Base-by-base conservation (phyloP, 1,140 invertebrate genomes). In the Procambarus clarkii region DNA sequence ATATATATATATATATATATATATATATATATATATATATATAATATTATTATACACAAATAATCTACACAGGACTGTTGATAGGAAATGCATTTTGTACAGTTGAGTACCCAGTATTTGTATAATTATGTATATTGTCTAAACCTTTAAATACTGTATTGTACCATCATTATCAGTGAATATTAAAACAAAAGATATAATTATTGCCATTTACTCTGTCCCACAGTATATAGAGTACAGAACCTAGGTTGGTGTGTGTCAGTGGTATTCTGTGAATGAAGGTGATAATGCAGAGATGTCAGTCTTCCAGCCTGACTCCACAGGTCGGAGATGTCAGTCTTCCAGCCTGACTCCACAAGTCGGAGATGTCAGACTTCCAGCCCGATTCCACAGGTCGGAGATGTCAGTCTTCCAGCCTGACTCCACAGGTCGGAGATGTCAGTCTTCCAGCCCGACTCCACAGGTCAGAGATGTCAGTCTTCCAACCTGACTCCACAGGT, bases 21-120 rank as follows among this genome's bases (percentile, higher is more conserved):
- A 64, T 64, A 64, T 7, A 64, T 64, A 64, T 21, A 64, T 64
- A 64, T 64, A 7, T 64, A 18, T 64, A 64, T 64, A 64, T 64
- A 64, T 64, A 64, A 64, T 64, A 9, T 54, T 8, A 8, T 54
- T 54, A 1, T 8, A 54, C 7, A 54, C 13, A 54, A n/a, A n/a
- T n/a, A n/a, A n/a, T n/a, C 45, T 77, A n/a, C 76, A 77, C 76
- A 77, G 76, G 24, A 77, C 76, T 77, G 76, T 77, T 77, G 15
- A 15, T 5, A 45, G 7, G 44, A 77, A 46, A 34, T 45, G 76
- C 76, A 77, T 77, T 77, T 77, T 77, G 76, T 77, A 77, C 76
- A 77, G 76, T 77, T 77, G 76, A 77, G 76, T 77, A 77, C 76
- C 24, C 76, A 77, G 76, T 77, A 77, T 77, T 77, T 77, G 76